Evolutionary conservation across 2,113 vertebrate genomes (phyloP), one percentile per base, ranked within the genome.

Genomic region (Castor canadensis): DNA sequence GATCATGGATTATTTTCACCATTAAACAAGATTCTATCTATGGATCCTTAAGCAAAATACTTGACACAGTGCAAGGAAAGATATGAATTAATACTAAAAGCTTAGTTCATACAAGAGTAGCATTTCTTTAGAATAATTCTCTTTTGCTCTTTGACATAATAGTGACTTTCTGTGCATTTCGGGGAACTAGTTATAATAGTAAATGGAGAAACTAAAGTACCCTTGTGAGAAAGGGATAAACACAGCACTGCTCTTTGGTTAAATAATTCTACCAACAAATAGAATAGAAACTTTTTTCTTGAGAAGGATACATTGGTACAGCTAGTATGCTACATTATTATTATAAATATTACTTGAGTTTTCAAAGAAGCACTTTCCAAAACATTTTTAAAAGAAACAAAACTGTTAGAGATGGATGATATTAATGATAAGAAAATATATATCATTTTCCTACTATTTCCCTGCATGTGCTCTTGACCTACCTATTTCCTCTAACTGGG

Each of bases 401-500:
- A 95, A 22, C 43, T 32, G 35, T 2, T 16, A 75, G 15, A 82
- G 35, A 38, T 32, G 15, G 22, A 28, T 66, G 9, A 80, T n/a
- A n/a, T n/a, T n/a, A n/a, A n/a, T n/a, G n/a, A 1, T 1, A 75
- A 43, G 17, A 45, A 93, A 84, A 71, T 60, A 30, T 5, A 5
- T 28, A 45, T 45, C 5, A 4, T 75, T 92, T 92, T 92, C 10
- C 12, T 93, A 69, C 38, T 38, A 45, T 71, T 80, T 9, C 28
- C 20, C 58, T 64, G 79, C 69, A 82, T 76, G 17, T 71, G 16
- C 19, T 75, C 45, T 82, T 95, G 90, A 91, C 88, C 72, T 94
- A 88, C 24, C 45, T 96, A 94, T 89, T 71, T 54, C 22, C 86
- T 89, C 62, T 79, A 93, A 89, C 11, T 19, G 91, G 77, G 81